Evolutionary conservation across 2,113 vertebrate species (phyloP).

Genomic region (Percina caprodes): DNA sequence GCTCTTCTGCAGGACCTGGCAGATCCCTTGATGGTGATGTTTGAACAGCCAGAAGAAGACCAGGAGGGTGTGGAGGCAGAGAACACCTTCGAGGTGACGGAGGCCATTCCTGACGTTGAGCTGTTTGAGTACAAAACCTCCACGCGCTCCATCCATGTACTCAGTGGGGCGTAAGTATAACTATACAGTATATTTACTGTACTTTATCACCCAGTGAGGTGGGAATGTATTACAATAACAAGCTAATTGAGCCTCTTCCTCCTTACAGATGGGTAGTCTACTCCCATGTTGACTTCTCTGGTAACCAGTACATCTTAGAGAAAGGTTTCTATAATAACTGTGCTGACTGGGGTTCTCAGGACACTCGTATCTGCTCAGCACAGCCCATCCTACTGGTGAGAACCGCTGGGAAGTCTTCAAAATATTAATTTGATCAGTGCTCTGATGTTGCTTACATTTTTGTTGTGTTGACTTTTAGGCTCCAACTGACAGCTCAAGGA

Average conservation of each 20-base stretch:
- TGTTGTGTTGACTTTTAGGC: constrained; percentile 70
- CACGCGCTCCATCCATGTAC: constrained; percentile 90
- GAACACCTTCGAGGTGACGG: constrained; percentile 87
- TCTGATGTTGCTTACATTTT: neutral
- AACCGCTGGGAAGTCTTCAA: neutral
- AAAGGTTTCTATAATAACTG: constrained; percentile 94
- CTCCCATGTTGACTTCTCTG: constrained; percentile 92
- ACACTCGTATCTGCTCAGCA: constrained; percentile 86
- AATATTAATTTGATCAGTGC: neutral
- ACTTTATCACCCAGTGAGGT: no score
- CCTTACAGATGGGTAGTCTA: constrained; percentile 92
- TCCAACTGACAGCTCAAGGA: constrained; percentile 34
- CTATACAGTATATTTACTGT: no score
- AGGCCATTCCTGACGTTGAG: constrained; percentile 88
- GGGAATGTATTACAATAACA: neutral
- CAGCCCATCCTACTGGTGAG: constrained; percentile 92
- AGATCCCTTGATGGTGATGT: constrained; percentile 87
- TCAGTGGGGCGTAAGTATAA: constrained; percentile 91
- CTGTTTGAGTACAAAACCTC: constrained; percentile 80
- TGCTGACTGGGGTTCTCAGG: constrained; percentile 91
- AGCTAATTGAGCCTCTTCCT: neutral
- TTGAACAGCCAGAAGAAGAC: constrained; percentile 85
- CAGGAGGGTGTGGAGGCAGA: constrained; percentile 79
- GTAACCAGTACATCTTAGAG: constrained; percentile 93
- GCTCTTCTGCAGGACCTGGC: constrained; percentile 87